phyloP scores from a whole-genome alignment of 2,797 vertebrate species.

The Lacerta bilineata region DNA sequence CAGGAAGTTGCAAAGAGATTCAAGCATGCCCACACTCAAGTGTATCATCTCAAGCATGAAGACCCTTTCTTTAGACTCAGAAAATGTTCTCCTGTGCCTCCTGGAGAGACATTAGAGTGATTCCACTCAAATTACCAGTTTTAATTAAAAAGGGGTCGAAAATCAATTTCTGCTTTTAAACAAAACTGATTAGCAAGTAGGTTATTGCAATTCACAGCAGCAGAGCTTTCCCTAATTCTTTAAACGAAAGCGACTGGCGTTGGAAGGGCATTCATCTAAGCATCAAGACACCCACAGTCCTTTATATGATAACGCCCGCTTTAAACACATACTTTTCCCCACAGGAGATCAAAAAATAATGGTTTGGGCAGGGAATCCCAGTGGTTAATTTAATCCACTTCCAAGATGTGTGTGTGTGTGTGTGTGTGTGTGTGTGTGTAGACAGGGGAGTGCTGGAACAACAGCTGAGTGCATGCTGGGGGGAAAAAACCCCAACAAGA shows the following conservation, averaged over 20 bases:
- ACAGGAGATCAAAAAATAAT: constrained; percentile 41
- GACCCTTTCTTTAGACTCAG: constrained; percentile 18
- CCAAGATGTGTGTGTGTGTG: not conserved
- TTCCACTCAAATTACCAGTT: constrained; percentile 37
- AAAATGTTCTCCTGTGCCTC: constrained; percentile 33
- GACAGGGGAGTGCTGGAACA: not conserved
- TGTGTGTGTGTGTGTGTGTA: not conserved
- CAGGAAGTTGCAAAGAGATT: not conserved
- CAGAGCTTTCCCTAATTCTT: constrained; percentile 36
- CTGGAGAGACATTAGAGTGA: constrained; percentile 20
- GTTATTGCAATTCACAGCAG: constrained; percentile 37
- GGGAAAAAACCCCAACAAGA: not conserved
- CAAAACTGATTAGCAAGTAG: constrained; percentile 37
- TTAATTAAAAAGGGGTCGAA: constrained; percentile 46
- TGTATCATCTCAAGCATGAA: constrained; percentile 19
- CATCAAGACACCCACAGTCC: constrained; percentile 13
- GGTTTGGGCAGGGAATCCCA: constrained; percentile 12
- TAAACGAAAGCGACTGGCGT: constrained; percentile 27
- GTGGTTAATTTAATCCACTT: constrained; percentile 38
- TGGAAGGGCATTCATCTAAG: constrained; percentile 20
- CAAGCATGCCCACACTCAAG: constrained; percentile 2
- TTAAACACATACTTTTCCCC: constrained; percentile 31
- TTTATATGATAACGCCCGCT: constrained; percentile 27
- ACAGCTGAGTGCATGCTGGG: not conserved
- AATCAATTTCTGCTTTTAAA: constrained; percentile 49